Conservation (phyloP, 2,113 vertebrate species). For the Ranitomeya imitator region DNA sequence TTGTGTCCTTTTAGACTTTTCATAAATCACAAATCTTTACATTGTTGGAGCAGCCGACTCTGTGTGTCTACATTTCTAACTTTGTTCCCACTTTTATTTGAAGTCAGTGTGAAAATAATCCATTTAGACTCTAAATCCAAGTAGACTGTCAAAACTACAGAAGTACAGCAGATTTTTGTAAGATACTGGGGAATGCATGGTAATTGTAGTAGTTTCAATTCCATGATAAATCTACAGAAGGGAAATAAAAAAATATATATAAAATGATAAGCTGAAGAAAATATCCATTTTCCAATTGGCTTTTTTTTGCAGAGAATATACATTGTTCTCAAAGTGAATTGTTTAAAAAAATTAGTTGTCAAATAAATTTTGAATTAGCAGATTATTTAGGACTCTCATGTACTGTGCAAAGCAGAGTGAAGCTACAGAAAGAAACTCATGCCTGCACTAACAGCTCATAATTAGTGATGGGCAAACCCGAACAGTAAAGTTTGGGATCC, state of each 20-base stretch:
- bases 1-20: slow-evolving; percentile 31
- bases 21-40: slow-evolving; percentile 42
- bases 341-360: not conserved
- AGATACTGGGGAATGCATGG: not conserved
- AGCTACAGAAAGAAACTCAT: not conserved
- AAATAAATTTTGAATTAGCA: not conserved
- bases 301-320: not conserved
- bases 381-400: not conserved
- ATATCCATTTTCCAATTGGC: not conserved
- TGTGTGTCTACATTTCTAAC: slow-evolving; percentile 30
- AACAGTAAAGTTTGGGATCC: too few species aligned
- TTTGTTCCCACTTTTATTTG: slow-evolving; percentile 54
- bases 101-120: slow-evolving; percentile 50
- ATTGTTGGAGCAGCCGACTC: slow-evolving; percentile 31
- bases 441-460: not conserved
- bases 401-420: not conserved
- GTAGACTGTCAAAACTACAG: slow-evolving; percentile 33
- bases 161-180: not conserved
- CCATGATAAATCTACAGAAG: not conserved
- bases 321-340: not conserved
- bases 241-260: not conserved
- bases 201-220: not conserved
- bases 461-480: too few species aligned
- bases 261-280: not conserved
- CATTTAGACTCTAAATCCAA: slow-evolving; percentile 5